Evolutionary conservation across 2,888 invertebrate species (phyloP).

Genomic region (Ephialtes manifestator): DNA sequence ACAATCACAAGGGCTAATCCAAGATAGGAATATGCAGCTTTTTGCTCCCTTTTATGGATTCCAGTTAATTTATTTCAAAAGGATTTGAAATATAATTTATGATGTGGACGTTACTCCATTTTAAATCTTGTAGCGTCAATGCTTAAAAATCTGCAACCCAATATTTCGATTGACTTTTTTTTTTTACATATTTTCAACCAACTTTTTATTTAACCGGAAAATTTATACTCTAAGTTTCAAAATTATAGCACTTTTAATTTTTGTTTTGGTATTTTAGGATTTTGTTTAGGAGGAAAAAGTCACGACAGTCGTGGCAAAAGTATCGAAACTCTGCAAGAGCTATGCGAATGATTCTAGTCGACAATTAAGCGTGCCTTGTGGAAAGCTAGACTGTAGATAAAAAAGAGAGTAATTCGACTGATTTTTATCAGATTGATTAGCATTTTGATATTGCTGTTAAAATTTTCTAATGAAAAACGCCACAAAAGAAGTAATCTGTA

Average conservation of each 20-base stretch:
- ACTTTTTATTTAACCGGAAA: too few relatives aligned
- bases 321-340: background rate
- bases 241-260: too few relatives aligned
- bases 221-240: too few relatives aligned
- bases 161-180: background rate
- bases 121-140: background rate
- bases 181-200: background rate
- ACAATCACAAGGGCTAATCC: background rate
- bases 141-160: background rate
- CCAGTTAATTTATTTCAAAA: background rate
- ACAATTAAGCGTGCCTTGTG: slow-evolving; percentile 1
- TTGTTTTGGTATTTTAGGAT: too few relatives aligned
- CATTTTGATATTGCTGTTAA: too few relatives aligned
- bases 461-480: too few relatives aligned
- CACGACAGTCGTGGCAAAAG: background rate
- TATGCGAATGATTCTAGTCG: slow-evolving; percentile 2
- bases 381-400: slow-evolving; percentile 57
- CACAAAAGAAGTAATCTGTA: background rate
- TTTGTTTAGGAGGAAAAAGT: too few relatives aligned
- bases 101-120: background rate
- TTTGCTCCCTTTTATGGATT: slow-evolving; percentile 12
- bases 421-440: too few relatives aligned
- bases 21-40: background rate
- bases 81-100: background rate
- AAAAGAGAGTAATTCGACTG: too few relatives aligned